Evolutionary conservation across 2,888 invertebrate species (phyloP), one percentile per base, ranked within the genome.

Genomic region (Andrena haemorrhoa): DNA sequence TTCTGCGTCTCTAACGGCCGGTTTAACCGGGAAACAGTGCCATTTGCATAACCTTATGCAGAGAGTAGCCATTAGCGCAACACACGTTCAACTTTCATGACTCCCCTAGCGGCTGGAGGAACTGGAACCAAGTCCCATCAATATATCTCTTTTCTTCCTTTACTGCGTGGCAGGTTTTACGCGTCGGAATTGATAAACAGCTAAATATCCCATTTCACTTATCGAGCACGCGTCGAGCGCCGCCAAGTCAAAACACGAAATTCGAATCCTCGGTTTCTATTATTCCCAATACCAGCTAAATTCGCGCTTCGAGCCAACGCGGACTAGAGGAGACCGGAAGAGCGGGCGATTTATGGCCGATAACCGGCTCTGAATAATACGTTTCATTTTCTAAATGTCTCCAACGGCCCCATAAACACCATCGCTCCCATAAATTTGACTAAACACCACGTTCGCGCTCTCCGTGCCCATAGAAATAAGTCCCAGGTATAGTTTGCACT

Each of bases 31-130:
- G 53, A 51, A 74, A 12, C 47, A 41, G 8, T 7, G 7, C 53
- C 64, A 76, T 76, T 76, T 76, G 47, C 70, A 63, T 76, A 76
- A 20, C 63, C 41, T 41, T 75, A 69, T 51, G 35, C 26, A 35
- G 8, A 41, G 12, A 61, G 68, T 49, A 16, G n/a, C 51, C 49
- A 69, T 61, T 61, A 69, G 60, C 35, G 68, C 26, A 60, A 58
- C 60, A 61, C 49, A 75, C 33, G 60, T 75, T 61, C 60, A 69
- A 68, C 68, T 68, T 75, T 75, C 75, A 51, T 75, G 68, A 69
- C 49, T 60, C 56, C 56, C 60, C 41, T 20, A 26, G 29, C 47
- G 35, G 51, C 35, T 61, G 49, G 35, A 61, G 51, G 69, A 61
- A 51, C 65, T 75, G 26, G 49, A 61, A 68, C 51, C 49, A 10